Base-by-base conservation (phyloP, 2,113 vertebrate genomes). In the Terrapene triunguis region DNA sequence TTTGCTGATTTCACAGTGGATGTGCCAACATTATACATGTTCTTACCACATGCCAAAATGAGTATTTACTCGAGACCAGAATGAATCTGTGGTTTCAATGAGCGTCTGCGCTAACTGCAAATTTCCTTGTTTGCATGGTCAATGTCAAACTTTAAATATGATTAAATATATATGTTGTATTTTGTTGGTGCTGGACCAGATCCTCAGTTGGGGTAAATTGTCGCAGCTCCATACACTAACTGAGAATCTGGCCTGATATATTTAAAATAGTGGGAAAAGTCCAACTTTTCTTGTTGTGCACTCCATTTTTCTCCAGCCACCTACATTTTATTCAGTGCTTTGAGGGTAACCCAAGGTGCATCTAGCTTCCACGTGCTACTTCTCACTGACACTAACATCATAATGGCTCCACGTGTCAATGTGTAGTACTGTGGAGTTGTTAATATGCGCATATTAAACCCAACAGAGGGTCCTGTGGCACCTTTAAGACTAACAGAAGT, bases 21-120 rank as follows among this genome's bases (percentile, higher is more conserved):
- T 0, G 0, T 42, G 93, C 50, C 82, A 57, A 0, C 16, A 0
- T 3, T 2, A 0, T 21, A 0, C 1, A 5, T 50, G 44, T 16
- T 0, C 88, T 51, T 50, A 3, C 48, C 4, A 0, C 51, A 0
- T 11, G 42, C 83, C 69, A 3, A 1, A 29, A 44, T 10, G 51
- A 50, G 6, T 1, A 0, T 54, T 91, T 51, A 5, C 44, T 47
- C 14, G 69, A n/a, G 25, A 38, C 25, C 44, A 1, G 48, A 35
- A 55, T 8, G 80, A 54, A 57, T 47, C 7, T 42, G 0, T 5
- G 74, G 86, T 65, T 44, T 44, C 44, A 6, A n/a, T 74, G 32
- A 93, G 48, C 2, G 2, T 1, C 57, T 79, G 80, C 10, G 32
- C 65, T 72, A 35, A 3, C 72, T 50, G 44, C 17, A 76, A 91